phyloP scores from a whole-genome alignment of 2,888 invertebrate genomes.

The Apamea anceps region DNA sequence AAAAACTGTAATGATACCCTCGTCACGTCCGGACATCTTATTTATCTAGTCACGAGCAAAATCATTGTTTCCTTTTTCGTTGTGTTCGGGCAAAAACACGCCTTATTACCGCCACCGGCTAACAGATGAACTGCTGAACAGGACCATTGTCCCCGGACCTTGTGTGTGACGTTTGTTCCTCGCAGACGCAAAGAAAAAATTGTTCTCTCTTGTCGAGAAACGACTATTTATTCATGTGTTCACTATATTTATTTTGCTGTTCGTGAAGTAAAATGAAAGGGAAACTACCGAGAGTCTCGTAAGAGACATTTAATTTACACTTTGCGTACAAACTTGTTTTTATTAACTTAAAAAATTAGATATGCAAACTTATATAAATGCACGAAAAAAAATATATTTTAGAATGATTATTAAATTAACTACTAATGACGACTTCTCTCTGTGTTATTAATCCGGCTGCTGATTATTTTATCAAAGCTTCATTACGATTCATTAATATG shows the following conservation, averaged over 20 bases:
- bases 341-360: not conserved
- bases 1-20: slow-evolving; percentile 88
- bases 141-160: slow-evolving; percentile 80
- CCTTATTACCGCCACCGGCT: slow-evolving; percentile 85
- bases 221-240: slow-evolving; percentile 77
- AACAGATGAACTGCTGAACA: slow-evolving; percentile 85
- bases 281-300: slow-evolving; percentile 25
- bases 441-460: slow-evolving; percentile 52
- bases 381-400: not conserved
- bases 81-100: slow-evolving; percentile 83
- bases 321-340: slow-evolving; percentile 1
- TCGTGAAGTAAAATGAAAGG: slow-evolving; percentile 57
- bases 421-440: slow-evolving; percentile 26
- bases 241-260: slow-evolving; percentile 66
- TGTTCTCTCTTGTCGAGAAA: slow-evolving; percentile 68
- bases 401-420: slow-evolving; percentile 15
- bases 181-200: slow-evolving; percentile 72
- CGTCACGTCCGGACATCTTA: slow-evolving; percentile 88
- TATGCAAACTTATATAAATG: not conserved
- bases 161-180: slow-evolving; percentile 83
- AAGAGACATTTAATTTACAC: slow-evolving; percentile 14
- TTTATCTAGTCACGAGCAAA: slow-evolving; percentile 89
- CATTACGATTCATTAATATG: slow-evolving; percentile 69
- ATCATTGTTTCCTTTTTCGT: slow-evolving; percentile 88
- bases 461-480: slow-evolving; percentile 61